Evolutionary conservation across 2,888 invertebrate genomes (phyloP).

Genomic region (Drosophila acutilabella): DNA sequence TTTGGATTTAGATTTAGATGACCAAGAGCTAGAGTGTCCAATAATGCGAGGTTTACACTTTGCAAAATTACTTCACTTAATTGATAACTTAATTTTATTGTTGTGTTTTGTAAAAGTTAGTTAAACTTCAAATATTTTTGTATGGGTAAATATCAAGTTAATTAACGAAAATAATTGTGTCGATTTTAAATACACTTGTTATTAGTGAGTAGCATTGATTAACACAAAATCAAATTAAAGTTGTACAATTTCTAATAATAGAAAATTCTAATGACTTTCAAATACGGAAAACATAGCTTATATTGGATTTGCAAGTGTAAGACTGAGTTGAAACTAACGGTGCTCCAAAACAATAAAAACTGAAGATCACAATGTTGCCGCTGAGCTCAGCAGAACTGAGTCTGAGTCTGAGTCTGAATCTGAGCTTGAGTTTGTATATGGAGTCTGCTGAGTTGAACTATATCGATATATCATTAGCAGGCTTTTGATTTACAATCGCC

Average conservation of each 20-base stretch:
- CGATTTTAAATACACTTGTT: too few species aligned
- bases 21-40: constrained; percentile 25
- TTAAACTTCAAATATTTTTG: too few species aligned
- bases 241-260: constrained; percentile 2
- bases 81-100: too few species aligned
- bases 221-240: neutral
- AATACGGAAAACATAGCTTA: constrained; percentile 4
- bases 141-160: too few species aligned
- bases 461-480: constrained; percentile 80
- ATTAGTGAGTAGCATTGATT: too few species aligned
- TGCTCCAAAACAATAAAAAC: constrained; percentile 63
- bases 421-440: constrained; percentile 5
- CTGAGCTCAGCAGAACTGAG: constrained; percentile 11
- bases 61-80: neutral
- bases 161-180: too few species aligned
- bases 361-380: constrained; percentile 63
- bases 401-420: neutral
- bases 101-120: too few species aligned
- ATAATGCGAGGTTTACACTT: constrained; percentile 23
- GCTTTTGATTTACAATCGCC: constrained; percentile 79
- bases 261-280: constrained; percentile 8
- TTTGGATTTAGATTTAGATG: constrained; percentile 18
- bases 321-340: constrained; percentile 56
- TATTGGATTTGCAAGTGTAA: constrained; percentile 55
- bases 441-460: constrained; percentile 39